phyloP scores from a whole-genome alignment of 2,888 invertebrate species.

The Terebella lapidaria region DNA sequence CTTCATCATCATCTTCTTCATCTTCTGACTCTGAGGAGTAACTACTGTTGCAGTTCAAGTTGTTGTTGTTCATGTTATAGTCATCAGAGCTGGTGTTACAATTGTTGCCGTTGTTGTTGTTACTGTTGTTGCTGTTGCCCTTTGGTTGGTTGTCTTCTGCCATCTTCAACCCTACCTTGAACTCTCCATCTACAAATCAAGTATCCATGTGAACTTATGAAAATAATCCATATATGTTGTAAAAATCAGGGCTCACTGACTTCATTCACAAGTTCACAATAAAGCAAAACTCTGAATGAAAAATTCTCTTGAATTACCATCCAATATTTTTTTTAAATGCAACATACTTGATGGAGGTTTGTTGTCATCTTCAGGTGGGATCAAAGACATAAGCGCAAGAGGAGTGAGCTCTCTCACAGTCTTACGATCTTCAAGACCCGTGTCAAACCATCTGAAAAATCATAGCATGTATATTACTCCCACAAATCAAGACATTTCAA shows the following conservation, averaged over 20 bases:
- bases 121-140: slow-evolving; percentile 8
- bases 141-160: not conserved
- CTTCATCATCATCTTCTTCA: too few species aligned
- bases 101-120: slow-evolving; percentile 2
- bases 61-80: not conserved
- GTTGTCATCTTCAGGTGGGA: slow-evolving; percentile 1
- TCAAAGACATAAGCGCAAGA: slow-evolving; percentile 24
- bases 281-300: too few species aligned
- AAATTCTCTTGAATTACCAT: too few species aligned
- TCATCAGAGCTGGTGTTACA: not conserved
- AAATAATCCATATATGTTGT: too few species aligned
- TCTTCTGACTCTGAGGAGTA: too few species aligned
- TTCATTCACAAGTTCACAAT: too few species aligned
- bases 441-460: slow-evolving; percentile 39
- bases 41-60: not conserved
- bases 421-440: slow-evolving; percentile 40
- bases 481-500: too few species aligned
- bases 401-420: slow-evolving; percentile 31
- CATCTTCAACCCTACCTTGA: not conserved
- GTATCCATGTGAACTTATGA: too few species aligned
- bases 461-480: too few species aligned
- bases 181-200: not conserved
- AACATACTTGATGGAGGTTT: slow-evolving; percentile 1
- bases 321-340: too few species aligned
- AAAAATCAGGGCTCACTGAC: too few species aligned